Base-by-base conservation (phyloP, 2,113 vertebrate species). In the Hystrix cristata region DNA sequence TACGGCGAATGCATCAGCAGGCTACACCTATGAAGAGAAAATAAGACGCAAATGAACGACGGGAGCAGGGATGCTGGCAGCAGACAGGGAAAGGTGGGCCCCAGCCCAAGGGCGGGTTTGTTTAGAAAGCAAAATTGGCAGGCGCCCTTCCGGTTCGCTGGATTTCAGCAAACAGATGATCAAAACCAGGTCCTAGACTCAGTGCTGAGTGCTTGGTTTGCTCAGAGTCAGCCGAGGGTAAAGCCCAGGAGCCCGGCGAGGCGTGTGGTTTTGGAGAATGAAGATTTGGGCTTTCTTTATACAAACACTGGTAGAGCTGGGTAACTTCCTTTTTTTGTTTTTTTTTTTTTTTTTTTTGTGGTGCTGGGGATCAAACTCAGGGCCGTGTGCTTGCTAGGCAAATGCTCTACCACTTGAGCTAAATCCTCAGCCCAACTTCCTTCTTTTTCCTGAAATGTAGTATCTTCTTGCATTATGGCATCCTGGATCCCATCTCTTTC, bases 201-300 rank as follows among this genome's bases (percentile, higher is more conserved):
- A 29, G 64, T 69, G 71, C 25, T 7, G 57, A 79, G 60, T 7
- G 15, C 46, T 14, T 7, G 13, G 25, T 1, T 48, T 5, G 3
- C 43, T 83, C 19, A 7, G 87, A 69, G 59, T 25, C 7, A 14
- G 25, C 48, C 27, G 27, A 16, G 51, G 16, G 34, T 13, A 14
- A 18, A 11, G 0, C 38, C 9, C 29, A 5, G 53, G 65, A 16
- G 25, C 48, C 11, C 23, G 1, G 25, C 3, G 7, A 0, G 2
- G 9, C 27, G 13, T 19, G 6, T 34, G 25, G 38, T 4, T 34
- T 31, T 43, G 8, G 67, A 59, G 25, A 43, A 27, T 60, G 27
- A 48, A 34, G 16, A 6, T 5, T 1, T 29, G 2, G 9, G 4
- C 27, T 43, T 84, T 76, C 57, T 79, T 8, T 10, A 69, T 5